phyloP scores from a whole-genome alignment of 2,113 vertebrate species.

The chimpanzee (Pan troglodytes) region NHGRI_mPanTro3-v2.1_pri NC_072417.2:19591501-19592000 shows the following conservation, averaged over 20 bases:
- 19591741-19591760: conserved; percentile 15
- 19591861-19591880: background rate
- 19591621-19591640: background rate
- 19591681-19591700: background rate
- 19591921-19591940: background rate
- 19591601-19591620: background rate
- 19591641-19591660: background rate
- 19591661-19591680: conserved; percentile 28
- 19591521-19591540: background rate
- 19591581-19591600: background rate
- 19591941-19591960: background rate
- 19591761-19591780: conserved; percentile 10
- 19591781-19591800: conserved; percentile 43
- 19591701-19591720: background rate
- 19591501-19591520: background rate
- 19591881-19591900: background rate
- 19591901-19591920: background rate
- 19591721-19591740: background rate
- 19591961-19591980: background rate
- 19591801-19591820: background rate
- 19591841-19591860: background rate
- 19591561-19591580: background rate
- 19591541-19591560: background rate
- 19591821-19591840: background rate
- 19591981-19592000: background rate